These are phyloP conservation scores for Odontocerum albicorne DNA, from an alignment of 2,888 invertebrate genomes.

Conservation along the genomic window DNA sequence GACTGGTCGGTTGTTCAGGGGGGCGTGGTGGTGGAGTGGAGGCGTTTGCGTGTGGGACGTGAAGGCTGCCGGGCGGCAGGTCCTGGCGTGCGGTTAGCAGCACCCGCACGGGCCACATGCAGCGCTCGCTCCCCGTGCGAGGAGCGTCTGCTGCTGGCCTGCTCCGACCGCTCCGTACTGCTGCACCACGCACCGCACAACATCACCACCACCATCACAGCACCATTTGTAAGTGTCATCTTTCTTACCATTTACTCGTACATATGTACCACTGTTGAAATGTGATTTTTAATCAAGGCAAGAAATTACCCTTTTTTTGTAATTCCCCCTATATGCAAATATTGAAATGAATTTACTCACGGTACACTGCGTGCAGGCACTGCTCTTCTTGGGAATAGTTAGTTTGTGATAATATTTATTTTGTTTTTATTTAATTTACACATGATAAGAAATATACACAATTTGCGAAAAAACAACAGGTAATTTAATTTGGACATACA, in stretches of 20 bases:
- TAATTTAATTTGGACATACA: no score
- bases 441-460: no score
- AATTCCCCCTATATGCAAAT: not conserved
- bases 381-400: no score
- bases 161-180: conserved; percentile 82
- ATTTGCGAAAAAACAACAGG: no score
- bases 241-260: no score
- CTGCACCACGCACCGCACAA: conserved; percentile 76
- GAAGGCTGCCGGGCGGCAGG: conserved; percentile 68
- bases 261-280: no score
- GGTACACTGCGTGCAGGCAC: no score
- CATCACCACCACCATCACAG: conserved; percentile 73
- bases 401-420: no score
- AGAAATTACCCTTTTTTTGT: not conserved
- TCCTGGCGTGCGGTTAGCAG: conserved; percentile 69
- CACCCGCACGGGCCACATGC: conserved; percentile 53
- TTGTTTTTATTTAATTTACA: no score
- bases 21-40: conserved; percentile 61
- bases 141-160: conserved; percentile 76
- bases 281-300: conserved; percentile 73
- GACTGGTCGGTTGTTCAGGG: conserved; percentile 45
- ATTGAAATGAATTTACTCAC: no score
- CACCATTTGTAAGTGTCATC: conserved; percentile 71
- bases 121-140: conserved; percentile 59
- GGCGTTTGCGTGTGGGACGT: conserved; percentile 70